Percentiles rank a stretch among this genome's conserved stretches.
Conservation (phyloP, 2,113 vertebrate species). For the Romanogobio albipinnatus region DNA sequence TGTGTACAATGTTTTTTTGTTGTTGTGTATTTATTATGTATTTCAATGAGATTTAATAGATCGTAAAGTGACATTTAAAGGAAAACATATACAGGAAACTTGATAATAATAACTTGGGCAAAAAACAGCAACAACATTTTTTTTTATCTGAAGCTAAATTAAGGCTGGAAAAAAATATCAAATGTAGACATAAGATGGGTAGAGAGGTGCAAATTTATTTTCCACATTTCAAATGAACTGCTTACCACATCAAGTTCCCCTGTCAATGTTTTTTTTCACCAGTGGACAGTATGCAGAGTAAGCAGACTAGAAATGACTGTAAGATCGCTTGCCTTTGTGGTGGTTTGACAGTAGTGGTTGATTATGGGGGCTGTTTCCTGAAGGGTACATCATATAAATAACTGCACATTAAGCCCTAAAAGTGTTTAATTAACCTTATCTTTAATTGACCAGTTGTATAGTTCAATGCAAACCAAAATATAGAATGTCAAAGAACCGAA, state of each 20-base stretch:
- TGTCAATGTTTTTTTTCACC: background rate
- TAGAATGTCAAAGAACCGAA: background rate
- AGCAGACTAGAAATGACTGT: conserved; percentile 4
- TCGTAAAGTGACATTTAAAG: background rate
- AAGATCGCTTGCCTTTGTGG: background rate
- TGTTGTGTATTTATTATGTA: too few species aligned
- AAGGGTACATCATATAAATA: background rate
- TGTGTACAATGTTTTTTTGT: background rate
- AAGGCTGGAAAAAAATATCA: background rate
- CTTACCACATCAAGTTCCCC: background rate
- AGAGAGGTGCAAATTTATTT: background rate
- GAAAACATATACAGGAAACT: background rate
- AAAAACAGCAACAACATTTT: background rate
- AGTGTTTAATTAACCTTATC: background rate
- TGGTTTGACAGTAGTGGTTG: conserved; percentile 4
- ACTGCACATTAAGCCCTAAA: background rate
- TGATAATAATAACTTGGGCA: background rate
- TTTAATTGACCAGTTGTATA: background rate
- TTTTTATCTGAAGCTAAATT: background rate
- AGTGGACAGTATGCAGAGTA: conserved; percentile 8
- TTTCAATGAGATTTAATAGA: background rate
- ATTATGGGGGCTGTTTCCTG: conserved; percentile 9
- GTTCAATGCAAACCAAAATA: background rate
- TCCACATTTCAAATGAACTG: background rate
- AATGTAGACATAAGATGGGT: background rate